phyloP scores from a whole-genome alignment of 2,888 invertebrate genomes.

The Girardia tigrina region DNA sequence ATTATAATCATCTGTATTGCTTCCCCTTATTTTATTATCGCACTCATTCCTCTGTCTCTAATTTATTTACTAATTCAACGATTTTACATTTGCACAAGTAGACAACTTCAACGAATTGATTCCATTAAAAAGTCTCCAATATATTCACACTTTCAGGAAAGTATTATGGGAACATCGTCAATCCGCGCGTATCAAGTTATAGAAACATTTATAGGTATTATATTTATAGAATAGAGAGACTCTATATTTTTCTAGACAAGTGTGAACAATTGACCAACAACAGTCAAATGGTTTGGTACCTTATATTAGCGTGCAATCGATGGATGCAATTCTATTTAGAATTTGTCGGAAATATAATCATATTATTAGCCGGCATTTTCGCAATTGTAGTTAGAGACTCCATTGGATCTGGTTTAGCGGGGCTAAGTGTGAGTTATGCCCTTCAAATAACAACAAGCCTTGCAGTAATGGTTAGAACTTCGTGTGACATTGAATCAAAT shows the following conservation, averaged over 20 bases:
- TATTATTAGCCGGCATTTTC: background rate
- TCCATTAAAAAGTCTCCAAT: slow-evolving; percentile 80
- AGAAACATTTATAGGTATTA: slow-evolving; percentile 68
- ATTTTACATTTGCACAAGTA: slow-evolving; percentile 54
- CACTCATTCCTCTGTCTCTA: slow-evolving; percentile 41
- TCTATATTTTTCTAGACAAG: slow-evolving; percentile 21
- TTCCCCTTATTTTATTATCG: slow-evolving; percentile 43
- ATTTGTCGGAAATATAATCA: background rate
- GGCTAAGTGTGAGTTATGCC: background rate
- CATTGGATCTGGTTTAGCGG: slow-evolving; percentile 21
- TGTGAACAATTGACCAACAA: background rate
- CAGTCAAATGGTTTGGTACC: slow-evolving; percentile 24
- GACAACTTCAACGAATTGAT: slow-evolving; percentile 77
- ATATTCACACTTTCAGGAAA: slow-evolving; percentile 83
- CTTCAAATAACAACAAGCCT: slow-evolving; percentile 5
- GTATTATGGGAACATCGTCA: slow-evolving; percentile 60
- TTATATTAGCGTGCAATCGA: background rate
- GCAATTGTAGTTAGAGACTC: background rate
- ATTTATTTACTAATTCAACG: slow-evolving; percentile 45
- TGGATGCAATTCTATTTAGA: slow-evolving; percentile 20
- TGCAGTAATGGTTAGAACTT: background rate
- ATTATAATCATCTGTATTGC: slow-evolving; percentile 42
- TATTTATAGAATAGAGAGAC: background rate
- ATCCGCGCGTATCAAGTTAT: slow-evolving; percentile 67
- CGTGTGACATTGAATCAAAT: slow-evolving; percentile 20